These are phyloP conservation scores for Aurelia sp. DNA, from an alignment of 30 jellyfish, hydroid and myxozoan species.

Conservation along the genomic window DNA sequence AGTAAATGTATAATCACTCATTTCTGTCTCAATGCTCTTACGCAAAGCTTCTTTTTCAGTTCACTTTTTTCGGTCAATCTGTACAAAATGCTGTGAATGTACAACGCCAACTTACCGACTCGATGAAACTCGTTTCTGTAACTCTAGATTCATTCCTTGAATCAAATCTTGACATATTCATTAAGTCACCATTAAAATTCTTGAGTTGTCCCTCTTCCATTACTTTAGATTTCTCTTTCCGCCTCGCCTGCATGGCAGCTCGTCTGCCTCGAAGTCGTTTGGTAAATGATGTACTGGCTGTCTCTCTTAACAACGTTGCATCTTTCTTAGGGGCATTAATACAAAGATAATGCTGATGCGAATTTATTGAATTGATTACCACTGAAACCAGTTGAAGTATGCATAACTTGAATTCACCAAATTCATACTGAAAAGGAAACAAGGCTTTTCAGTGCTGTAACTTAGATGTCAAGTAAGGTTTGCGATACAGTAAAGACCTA, in stretches of 20 bases:
- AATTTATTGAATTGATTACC: slow-evolving; percentile 51
- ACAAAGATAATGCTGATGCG: slow-evolving; percentile 70
- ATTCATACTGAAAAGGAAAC: slow-evolving; percentile 44
- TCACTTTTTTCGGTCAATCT: too few species aligned
- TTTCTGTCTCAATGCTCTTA: too few species aligned
- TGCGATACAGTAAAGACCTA: too few species aligned
- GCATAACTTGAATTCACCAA: slow-evolving; percentile 13
- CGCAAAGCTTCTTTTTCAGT: too few species aligned
- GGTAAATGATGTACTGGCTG: slow-evolving; percentile 18
- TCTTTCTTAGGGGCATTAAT: slow-evolving; percentile 10
- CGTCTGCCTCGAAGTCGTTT: slow-evolving; percentile 14
- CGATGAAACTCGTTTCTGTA: slow-evolving; percentile 26
- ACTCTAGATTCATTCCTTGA: slow-evolving; percentile 18
- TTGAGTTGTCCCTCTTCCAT: slow-evolving; percentile 8
- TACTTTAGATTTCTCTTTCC: not conserved
- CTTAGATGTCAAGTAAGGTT: too few species aligned
- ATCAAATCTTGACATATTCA: slow-evolving; percentile 9
- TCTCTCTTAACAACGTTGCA: slow-evolving; percentile 13
- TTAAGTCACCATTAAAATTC: not conserved
- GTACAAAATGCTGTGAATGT: too few species aligned
- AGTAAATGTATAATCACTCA: too few species aligned
- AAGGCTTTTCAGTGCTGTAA: too few species aligned
- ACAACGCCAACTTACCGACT: not conserved
- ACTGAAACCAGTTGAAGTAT: slow-evolving; percentile 38
- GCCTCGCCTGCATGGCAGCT: slow-evolving; percentile 5